These are phyloP conservation scores for Orthosia gracilis DNA, from an alignment of 2,888 invertebrate genomes.

Conservation along the genomic window DNA sequence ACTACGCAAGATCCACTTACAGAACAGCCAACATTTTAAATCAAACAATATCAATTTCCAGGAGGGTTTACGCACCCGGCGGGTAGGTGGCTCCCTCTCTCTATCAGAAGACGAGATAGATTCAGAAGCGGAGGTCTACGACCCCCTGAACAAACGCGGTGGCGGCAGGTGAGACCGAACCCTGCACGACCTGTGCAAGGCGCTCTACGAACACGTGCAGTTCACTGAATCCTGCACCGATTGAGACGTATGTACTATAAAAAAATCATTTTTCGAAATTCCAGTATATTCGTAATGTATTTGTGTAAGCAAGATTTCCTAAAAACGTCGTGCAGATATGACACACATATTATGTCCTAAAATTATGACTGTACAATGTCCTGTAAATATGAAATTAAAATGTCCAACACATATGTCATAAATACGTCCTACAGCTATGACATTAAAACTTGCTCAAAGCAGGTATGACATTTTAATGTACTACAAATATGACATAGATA, in stretches of 20 bases:
- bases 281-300: conserved; percentile 18
- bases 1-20: neutral
- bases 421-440: neutral
- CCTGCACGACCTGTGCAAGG: conserved; percentile 89
- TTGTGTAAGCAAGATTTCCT: conserved; percentile 8
- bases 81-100: conserved; percentile 95
- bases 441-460: neutral
- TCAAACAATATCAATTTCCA: conserved; percentile 66
- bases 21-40: neutral
- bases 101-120: conserved; percentile 96
- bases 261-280: conserved; percentile 27
- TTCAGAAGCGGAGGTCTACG: conserved; percentile 91
- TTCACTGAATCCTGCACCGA: conserved; percentile 60
- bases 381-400: neutral
- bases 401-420: neutral
- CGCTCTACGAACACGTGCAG: conserved; percentile 81
- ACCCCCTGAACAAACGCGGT: conserved; percentile 86
- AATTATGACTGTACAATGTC: neutral
- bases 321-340: neutral
- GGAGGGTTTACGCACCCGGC: conserved; percentile 91
- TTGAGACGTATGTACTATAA: conserved; percentile 22
- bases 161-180: conserved; percentile 87
- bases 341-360: neutral
- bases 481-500: neutral
- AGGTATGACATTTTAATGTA: neutral